Conservation (phyloP, 2,888 invertebrate species). For the Lithophane socia region DNA sequence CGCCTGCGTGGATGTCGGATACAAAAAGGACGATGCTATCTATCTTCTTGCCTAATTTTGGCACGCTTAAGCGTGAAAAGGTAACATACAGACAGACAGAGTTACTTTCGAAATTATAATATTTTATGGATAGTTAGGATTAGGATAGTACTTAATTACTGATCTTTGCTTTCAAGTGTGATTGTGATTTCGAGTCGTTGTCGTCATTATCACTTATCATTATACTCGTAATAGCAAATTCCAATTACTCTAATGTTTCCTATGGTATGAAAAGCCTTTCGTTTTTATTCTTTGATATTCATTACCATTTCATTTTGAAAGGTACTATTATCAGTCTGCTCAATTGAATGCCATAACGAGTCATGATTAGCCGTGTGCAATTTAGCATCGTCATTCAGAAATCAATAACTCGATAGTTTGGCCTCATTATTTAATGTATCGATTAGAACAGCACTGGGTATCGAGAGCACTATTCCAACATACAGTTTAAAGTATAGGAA, state of each 20-base stretch:
- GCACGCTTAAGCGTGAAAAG: no score
- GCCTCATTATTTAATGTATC: conserved; percentile 32
- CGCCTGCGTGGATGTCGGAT: no score
- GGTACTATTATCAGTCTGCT: conserved; percentile 8
- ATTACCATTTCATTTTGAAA: conserved; percentile 37
- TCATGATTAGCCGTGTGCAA: conserved; percentile 38
- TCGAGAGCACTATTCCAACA: conserved; percentile 52
- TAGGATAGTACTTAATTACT: neutral
- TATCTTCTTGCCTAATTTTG: no score
- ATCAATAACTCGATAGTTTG: conserved; percentile 43
- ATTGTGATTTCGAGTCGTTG: neutral
- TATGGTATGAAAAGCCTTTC: conserved; percentile 11
- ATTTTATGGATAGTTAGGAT: no score
- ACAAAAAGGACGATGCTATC: no score
- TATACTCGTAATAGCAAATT: neutral
- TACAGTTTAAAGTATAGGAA: conserved; percentile 71
- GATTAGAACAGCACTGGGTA: conserved; percentile 20
- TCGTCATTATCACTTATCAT: neutral
- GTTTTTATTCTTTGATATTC: conserved; percentile 4
- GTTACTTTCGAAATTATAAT: no score
- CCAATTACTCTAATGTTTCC: conserved; percentile 5
- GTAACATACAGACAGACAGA: no score
- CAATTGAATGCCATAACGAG: conserved; percentile 30
- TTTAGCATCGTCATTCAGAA: conserved; percentile 39
- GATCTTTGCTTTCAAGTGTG: neutral